phyloP scores from a whole-genome alignment of 2,113 vertebrate genomes.

The Emydura subglobosa region DNA sequence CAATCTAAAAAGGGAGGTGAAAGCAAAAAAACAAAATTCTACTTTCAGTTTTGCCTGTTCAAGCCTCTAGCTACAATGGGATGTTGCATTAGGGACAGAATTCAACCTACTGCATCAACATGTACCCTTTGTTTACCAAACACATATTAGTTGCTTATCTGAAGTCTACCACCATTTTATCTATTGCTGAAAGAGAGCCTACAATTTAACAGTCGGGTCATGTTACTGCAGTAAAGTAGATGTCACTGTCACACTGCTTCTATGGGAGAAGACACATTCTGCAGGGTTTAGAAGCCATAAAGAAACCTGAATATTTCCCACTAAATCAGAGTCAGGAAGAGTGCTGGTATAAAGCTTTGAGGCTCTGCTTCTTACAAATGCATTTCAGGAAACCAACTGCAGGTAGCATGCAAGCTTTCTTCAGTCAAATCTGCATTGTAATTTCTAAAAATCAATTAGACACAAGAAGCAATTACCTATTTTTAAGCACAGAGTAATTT shows the following conservation, averaged over 20 bases:
- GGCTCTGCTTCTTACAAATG: slow-evolving; percentile 41
- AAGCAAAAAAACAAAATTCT: background rate
- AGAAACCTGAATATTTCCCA: slow-evolving; percentile 67
- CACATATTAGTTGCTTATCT: slow-evolving; percentile 25
- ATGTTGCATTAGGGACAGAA: background rate
- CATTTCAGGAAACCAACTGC: slow-evolving; percentile 53
- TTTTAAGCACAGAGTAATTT: slow-evolving; percentile 79
- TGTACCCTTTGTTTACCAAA: slow-evolving; percentile 36
- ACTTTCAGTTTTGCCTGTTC: background rate
- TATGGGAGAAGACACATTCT: slow-evolving; percentile 54
- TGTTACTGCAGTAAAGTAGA: slow-evolving; percentile 58
- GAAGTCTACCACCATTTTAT: slow-evolving; percentile 38
- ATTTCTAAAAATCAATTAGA: slow-evolving; percentile 79
- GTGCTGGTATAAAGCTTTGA: slow-evolving; percentile 20
- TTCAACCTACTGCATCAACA: background rate
- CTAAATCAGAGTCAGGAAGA: slow-evolving; percentile 46
- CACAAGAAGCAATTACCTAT: slow-evolving; percentile 76
- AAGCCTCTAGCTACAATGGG: background rate
- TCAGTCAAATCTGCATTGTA: slow-evolving; percentile 77
- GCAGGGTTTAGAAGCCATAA: slow-evolving; percentile 51
- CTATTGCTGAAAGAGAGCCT: background rate
- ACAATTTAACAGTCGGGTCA: slow-evolving; percentile 53
- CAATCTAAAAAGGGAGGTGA: background rate
- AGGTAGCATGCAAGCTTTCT: slow-evolving; percentile 70
- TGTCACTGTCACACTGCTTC: slow-evolving; percentile 50